Evolutionary conservation across 2,888 invertebrate species (phyloP), one percentile per base, ranked within the genome.

Genomic region (Pseudococcus viburni): DNA sequence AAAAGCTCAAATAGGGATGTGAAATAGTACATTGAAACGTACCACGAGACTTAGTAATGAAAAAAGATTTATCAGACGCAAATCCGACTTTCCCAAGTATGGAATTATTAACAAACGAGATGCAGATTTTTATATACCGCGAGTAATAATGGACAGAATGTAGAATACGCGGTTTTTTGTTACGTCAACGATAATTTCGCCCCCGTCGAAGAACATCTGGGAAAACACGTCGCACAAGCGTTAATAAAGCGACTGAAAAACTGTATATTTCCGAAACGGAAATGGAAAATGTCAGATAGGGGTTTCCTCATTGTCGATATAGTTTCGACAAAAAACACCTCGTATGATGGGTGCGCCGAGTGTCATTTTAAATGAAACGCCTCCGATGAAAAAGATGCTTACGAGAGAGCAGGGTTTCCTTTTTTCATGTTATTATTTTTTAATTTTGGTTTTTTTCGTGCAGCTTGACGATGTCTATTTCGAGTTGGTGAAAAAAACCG

Each of bases 161-260:
- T 42, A 19, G 46, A 80, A 80, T 80, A 80, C 80, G 17, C 46
- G 5, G 17, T 33, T 26, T 80, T 80, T 80, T 80, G 80, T 80
- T 46, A 80, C 46, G 33, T 80, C 80, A 19, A 80, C 80, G 80
- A 80, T 80, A 80, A 80, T 46, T 80, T 80, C 15, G 46, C 80
- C 12, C 7, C 26, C 26, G 11, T 2, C 33, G 73, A n/a, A 80
- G 9, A 42, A 42, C 80, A 80, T 80, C 80, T 80, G 80, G 42
- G 80, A 42, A 80, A 7, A 46, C 46, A 80, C 80, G 80, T 80
- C 80, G 80, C 46, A n/a, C 42, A 6, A 42, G 42, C 80, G 80
- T 80, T 80, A 80, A 80, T 80, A 80, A 80, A 80, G 80, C 46
- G 46, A 80, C 39, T 46, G 80, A 80, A 80, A 80, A 80, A 80